Conservation (phyloP, 1,140 invertebrate species). For the Palaemon carinicauda region DNA sequence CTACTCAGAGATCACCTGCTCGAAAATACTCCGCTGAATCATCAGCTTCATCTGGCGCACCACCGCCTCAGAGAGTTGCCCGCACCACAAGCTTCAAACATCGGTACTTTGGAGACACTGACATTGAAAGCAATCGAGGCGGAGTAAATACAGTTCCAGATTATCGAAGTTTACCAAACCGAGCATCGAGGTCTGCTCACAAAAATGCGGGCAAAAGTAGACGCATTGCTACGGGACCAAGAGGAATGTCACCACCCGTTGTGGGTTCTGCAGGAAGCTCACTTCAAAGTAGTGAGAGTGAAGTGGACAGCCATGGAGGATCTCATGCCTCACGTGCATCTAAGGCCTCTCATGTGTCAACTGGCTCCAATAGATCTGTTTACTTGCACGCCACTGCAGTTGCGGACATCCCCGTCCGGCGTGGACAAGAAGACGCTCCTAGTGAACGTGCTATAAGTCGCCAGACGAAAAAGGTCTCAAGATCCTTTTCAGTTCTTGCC, state of each 20-base stretch:
- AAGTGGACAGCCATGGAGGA: slow-evolving; percentile 55
- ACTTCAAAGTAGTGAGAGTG: slow-evolving; percentile 60
- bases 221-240: not conserved
- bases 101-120: slow-evolving; percentile 58
- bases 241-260: slow-evolving; percentile 27
- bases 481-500: slow-evolving; percentile 82
- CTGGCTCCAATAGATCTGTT: slow-evolving; percentile 60
- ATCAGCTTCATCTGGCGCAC: not conserved
- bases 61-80: not conserved
- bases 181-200: slow-evolving; percentile 31
- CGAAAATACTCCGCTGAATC: slow-evolving; percentile 13
- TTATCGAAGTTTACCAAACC: slow-evolving; percentile 45
- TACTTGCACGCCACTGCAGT: slow-evolving; percentile 62
- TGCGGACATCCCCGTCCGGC: slow-evolving; percentile 61
- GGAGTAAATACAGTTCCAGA: not conserved
- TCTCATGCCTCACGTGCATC: slow-evolving; percentile 31
- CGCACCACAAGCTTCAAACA: slow-evolving; percentile 45
- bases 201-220: not conserved
- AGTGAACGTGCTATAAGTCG: slow-evolving; percentile 65
- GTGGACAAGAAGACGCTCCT: slow-evolving; percentile 64
- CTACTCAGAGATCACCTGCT: not conserved
- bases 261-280: slow-evolving; percentile 50
- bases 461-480: slow-evolving; percentile 68
- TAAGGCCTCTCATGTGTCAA: slow-evolving; percentile 46
- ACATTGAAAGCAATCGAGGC: slow-evolving; percentile 21